Conservation (phyloP, 2,797 vertebrate species). For the Lycodopsis pacificus region DNA sequence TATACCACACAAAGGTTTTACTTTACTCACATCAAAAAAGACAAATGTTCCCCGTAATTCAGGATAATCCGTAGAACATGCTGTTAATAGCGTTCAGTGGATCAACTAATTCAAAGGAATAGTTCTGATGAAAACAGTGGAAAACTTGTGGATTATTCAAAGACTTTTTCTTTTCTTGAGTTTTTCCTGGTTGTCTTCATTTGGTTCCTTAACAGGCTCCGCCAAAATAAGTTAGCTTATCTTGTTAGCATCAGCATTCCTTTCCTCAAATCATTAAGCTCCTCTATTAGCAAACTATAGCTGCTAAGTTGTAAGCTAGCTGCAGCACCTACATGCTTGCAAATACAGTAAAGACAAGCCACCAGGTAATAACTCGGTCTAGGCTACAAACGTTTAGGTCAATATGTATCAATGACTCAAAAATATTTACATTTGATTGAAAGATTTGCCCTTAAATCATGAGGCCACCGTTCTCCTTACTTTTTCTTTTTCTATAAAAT, state of each 20-base stretch:
- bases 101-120: background rate
- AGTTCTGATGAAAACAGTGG: background rate
- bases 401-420: background rate
- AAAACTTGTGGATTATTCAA: background rate
- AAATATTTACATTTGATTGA: background rate
- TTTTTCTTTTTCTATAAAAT: background rate
- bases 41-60: background rate
- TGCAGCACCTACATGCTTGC: background rate
- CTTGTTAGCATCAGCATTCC: background rate
- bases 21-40: background rate
- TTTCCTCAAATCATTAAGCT: background rate
- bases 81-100: background rate
- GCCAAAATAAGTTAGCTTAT: background rate
- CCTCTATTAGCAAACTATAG: background rate
- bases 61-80: background rate
- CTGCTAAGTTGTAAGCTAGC: background rate
- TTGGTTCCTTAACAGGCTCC: background rate
- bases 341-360: background rate
- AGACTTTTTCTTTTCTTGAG: background rate
- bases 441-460: background rate
- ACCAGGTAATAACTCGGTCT: background rate
- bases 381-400: background rate
- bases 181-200: background rate
- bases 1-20: background rate
- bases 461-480: no score